Evolutionary conservation across 2,888 invertebrate genomes (phyloP), one percentile per base, ranked within the genome.

Genomic region (Amphipoea oculea): DNA sequence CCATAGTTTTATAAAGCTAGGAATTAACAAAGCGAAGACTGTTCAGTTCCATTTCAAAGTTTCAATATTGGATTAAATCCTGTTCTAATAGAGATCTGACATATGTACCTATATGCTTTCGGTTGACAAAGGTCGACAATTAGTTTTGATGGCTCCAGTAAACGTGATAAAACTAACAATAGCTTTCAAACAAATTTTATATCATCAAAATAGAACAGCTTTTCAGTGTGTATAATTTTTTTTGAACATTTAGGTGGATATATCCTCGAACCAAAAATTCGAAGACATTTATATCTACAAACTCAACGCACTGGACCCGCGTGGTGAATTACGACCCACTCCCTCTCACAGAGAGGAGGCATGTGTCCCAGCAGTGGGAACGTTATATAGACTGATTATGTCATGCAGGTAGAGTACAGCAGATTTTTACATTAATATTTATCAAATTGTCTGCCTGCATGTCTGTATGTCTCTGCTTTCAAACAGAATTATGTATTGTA

Each of bases 51-150:
- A n/a, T 71, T 71, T 42, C 5, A 71, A 14, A n/a, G 12, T n/a
- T 57, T 67, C 3, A 42, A 69, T 42, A 69, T 79, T 42, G 4
- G 12, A 68, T 69, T 63, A 42, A 78, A 69, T 11, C 20, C 20
- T 51, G n/a, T n/a, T 60, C 51, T 29, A 42, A 68, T 42, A 51
- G 23, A 23, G 20, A 51, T 40, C 3, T 60, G 14, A 36, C 29
- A 42, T 40, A 48, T n/a, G n/a, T n/a, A n/a, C n/a, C n/a, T n/a
- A n/a, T 62, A 48, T 62, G 71, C 29, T 4, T 80, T 23, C 3
- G 57, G 67, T 67, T 81, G 40, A 81, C 42, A n/a, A 60, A 51
- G 73, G 81, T 73, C 29, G 7, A 7, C 54, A 48, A 79, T 51
- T 48, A 57, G 70, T 48, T 73, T 73, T 51, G 66, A 73, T 17